Evolutionary conservation across 2,113 vertebrate genomes (phyloP).

Genomic region (Trematomus loennbergii): DNA sequence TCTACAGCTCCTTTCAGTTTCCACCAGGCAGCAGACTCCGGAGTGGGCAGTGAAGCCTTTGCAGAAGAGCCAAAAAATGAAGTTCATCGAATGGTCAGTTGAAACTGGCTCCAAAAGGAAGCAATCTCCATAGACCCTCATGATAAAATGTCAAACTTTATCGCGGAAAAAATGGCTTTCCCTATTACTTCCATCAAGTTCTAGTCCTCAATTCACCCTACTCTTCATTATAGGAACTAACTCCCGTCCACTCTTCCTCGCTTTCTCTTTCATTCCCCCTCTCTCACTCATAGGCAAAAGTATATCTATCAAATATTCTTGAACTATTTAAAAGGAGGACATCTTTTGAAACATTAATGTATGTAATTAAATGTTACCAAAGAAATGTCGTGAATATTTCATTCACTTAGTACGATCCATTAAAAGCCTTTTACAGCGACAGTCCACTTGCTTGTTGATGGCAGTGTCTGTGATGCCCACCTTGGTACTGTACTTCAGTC

Average conservation of each 20-base stretch:
- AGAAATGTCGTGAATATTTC: conserved; percentile 73
- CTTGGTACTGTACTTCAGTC: conserved; percentile 4
- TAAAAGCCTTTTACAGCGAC: conserved; percentile 58
- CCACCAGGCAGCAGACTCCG: neutral
- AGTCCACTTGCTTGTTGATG: conserved; percentile 25
- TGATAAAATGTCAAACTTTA: too few relatives aligned
- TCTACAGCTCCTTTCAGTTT: conserved; percentile 11
- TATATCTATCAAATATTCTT: conserved; percentile 67
- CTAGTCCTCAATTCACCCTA: conserved; percentile 42
- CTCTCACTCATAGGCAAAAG: conserved; percentile 32
- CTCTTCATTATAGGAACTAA: conserved; percentile 25
- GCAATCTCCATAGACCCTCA: too few relatives aligned
- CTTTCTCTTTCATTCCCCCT: conserved; percentile 9
- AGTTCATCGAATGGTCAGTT: too few relatives aligned
- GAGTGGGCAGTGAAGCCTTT: too few relatives aligned
- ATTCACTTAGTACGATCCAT: conserved; percentile 62
- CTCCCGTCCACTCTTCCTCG: neutral
- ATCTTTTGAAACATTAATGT: conserved; percentile 70
- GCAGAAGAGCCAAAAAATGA: too few relatives aligned
- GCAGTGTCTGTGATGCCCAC: conserved; percentile 17
- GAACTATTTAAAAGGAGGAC: conserved; percentile 54
- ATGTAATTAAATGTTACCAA: conserved; percentile 72
- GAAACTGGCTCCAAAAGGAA: too few relatives aligned
- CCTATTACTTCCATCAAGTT: conserved; percentile 29
- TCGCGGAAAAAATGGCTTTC: too few relatives aligned